phyloP scores from a whole-genome alignment of 2,797 vertebrate genomes.

The Anguilla pacifica region DNA sequence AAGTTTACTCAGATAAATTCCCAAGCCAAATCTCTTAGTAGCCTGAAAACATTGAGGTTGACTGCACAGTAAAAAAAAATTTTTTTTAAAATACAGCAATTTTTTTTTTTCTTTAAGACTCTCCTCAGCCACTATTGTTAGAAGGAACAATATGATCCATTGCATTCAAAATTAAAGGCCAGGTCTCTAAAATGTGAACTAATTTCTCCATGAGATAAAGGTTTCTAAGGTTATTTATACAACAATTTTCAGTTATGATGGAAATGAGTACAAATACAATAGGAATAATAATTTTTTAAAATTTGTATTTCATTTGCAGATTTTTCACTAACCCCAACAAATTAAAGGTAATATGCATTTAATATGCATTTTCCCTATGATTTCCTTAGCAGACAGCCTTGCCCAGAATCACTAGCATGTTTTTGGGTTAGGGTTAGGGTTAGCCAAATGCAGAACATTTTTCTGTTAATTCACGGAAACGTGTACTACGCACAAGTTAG shows the following conservation, averaged over 20 bases:
- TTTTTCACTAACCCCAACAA: too few species aligned
- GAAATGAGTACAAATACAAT: too few species aligned
- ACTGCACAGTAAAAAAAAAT: background rate
- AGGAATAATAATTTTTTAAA: too few species aligned
- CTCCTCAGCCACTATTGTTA: background rate
- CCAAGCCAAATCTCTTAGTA: background rate
- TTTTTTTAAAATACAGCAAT: background rate
- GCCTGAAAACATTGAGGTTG: background rate
- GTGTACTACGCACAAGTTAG: too few species aligned
- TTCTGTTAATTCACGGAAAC: background rate
- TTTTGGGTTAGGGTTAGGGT: too few species aligned
- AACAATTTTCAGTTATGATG: background rate
- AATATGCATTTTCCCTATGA: too few species aligned
- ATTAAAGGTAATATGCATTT: too few species aligned
- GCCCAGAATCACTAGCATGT: too few species aligned
- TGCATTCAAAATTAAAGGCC: background rate
- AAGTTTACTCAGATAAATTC: background rate
- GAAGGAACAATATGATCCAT: background rate
- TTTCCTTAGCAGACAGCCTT: too few species aligned
- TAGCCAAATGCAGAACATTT: background rate
- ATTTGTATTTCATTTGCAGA: too few species aligned
- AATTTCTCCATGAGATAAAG: background rate
- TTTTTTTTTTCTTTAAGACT: background rate
- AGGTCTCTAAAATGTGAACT: background rate
- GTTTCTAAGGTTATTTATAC: background rate